A percentile compares a stretch with the other conserved stretches of the same genome.
Evolutionary conservation across 2,888 invertebrate genomes (phyloP).

Genomic region (Trichopria drosophilae): DNA sequence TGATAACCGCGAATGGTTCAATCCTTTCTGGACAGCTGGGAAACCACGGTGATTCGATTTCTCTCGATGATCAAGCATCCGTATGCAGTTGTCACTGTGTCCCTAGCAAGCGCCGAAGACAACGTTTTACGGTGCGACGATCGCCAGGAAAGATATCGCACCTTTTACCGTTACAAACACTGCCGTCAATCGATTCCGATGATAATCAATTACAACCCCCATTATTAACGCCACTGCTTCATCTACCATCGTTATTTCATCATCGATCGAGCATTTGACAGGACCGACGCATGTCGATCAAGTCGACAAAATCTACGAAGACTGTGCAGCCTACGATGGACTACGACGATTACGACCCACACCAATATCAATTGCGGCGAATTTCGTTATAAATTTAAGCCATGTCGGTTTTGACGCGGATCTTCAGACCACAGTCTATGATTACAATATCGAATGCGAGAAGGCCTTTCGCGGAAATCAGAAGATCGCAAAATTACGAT

Average conservation of each 20-base stretch:
- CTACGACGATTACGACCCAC: slow-evolving; percentile 2
- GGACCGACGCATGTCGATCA: too few relatives aligned
- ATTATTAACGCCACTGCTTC: slow-evolving; percentile 51
- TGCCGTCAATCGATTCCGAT: too few relatives aligned
- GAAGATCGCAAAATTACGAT: too few relatives aligned
- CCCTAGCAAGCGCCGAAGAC: slow-evolving; percentile 55
- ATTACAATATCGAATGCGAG: too few relatives aligned
- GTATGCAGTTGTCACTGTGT: slow-evolving; percentile 61
- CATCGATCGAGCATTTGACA: slow-evolving; percentile 58
- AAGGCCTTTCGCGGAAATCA: too few relatives aligned
- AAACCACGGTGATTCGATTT: slow-evolving; percentile 57
- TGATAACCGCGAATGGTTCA: slow-evolving; percentile 92
- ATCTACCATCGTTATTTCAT: slow-evolving; percentile 53
- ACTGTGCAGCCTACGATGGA: too few relatives aligned
- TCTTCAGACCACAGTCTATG: too few relatives aligned
- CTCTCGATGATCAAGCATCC: slow-evolving; percentile 56
- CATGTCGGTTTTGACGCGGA: too few relatives aligned
- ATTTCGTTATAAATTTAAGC: slow-evolving; percentile 44
- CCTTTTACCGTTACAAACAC: slow-evolving; percentile 60
- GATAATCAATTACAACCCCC: too few relatives aligned
- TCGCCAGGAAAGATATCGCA: slow-evolving; percentile 62
- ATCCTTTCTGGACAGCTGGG: slow-evolving; percentile 73
- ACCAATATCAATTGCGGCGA: slow-evolving; percentile 44
- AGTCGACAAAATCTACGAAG: too few relatives aligned
- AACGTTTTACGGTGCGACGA: slow-evolving; percentile 61